Evolutionary conservation across 1,140 invertebrate species (phyloP).

Genomic region (Nasonia longicornis): DNA sequence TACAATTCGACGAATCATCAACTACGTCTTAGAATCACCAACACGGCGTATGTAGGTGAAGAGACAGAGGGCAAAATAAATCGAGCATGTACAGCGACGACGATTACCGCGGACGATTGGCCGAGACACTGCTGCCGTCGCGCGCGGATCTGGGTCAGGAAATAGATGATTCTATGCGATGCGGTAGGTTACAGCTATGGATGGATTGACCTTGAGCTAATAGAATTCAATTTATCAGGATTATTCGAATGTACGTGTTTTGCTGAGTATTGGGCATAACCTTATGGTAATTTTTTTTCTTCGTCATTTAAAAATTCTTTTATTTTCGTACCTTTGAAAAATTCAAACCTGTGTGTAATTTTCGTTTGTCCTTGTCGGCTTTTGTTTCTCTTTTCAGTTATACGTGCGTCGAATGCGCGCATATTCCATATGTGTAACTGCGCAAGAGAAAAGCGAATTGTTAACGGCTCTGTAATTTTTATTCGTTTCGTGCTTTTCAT

Average conservation of each 20-base stretch:
- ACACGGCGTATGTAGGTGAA: slow-evolving; percentile 1
- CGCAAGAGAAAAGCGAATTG: too few relatives aligned
- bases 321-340: background rate
- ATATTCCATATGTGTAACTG: too few relatives aligned
- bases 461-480: too few relatives aligned
- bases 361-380: too few relatives aligned
- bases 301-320: background rate
- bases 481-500: too few relatives aligned
- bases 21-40: background rate
- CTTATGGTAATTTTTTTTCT: background rate
- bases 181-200: background rate
- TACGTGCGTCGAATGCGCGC: too few relatives aligned
- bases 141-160: slow-evolving; percentile 5
- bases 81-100: background rate
- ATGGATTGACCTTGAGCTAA: background rate
- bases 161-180: slow-evolving; percentile 11
- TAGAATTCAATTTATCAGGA: background rate
- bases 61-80: slow-evolving; percentile 14
- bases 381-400: too few relatives aligned
- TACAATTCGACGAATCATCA: background rate
- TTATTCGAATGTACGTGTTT: background rate
- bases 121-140: background rate
- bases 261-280: background rate
- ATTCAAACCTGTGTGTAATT: too few relatives aligned
- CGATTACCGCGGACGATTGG: slow-evolving; percentile 11